Base-by-base conservation (phyloP, 2,888 invertebrate genomes). In the Boloria selene region DNA sequence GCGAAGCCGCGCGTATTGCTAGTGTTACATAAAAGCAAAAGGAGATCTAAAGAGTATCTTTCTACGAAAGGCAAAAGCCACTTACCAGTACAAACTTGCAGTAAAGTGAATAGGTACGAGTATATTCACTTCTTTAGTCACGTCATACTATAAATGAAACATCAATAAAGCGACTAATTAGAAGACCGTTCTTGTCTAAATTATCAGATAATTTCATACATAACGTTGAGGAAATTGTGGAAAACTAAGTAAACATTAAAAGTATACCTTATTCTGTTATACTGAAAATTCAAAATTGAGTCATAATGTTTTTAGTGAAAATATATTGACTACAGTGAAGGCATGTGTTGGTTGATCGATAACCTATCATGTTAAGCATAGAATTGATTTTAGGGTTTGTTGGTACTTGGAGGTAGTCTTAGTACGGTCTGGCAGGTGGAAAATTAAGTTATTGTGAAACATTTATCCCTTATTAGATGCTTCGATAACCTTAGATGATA, bases 101-200 rank as follows among this genome's bases (percentile, higher is more conserved):
- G 10, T 10, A 47, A 49, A 49, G 17, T 31, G 0, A 47, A 59
- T 50, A 22, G 22, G 22, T 22, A n/a, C n/a, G n/a, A n/a, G n/a
- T n/a, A 50, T 59, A 13, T 59, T 38, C 50, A 31, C 47, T 14
- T 49, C 17, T 50, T 31, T 4, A 50, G 31, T 59, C 49, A 50
- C 47, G 18, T 50, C 31, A 50, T 50, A 50, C 38, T 47, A 59
- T 38, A 50, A n/a, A 50, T 59, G 31, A 50, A 59, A 59, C 16
- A 31, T 18, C 17, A 52, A 56, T 51, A 62, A 52, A 54, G 47
- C 61, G 26, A 53, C 16, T 53, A 61, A 61, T 62, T 62, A 45
- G 18, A 31, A 22, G 42, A 45, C n/a, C 54, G 38, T 42, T 16
- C 31, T n/a, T 55, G 13, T 54, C 49, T 38, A 54, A 49, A 54